Evolutionary conservation across 2,113 vertebrate genomes (phyloP).

Genomic region (Zosterops japonicus): DNA sequence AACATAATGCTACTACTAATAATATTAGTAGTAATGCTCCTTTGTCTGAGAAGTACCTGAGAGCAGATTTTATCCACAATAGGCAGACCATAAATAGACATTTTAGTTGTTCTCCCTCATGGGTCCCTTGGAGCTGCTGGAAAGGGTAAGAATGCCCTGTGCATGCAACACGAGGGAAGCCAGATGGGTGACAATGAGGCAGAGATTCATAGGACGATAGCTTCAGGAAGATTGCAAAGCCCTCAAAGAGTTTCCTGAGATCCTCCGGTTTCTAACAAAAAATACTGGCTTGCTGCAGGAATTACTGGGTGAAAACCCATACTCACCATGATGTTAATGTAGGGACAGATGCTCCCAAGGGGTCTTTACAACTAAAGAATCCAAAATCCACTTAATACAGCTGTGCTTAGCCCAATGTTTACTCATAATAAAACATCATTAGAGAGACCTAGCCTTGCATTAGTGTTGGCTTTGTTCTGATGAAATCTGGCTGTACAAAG

Average conservation of each 20-base stretch:
- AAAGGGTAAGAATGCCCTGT: not conserved
- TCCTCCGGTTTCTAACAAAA: not conserved
- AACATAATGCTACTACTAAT: not conserved
- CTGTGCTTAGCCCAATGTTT: conserved; percentile 21
- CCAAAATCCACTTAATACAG: conserved; percentile 5
- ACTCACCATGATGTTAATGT: not conserved
- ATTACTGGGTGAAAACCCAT: not conserved
- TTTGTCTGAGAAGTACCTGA: not conserved
- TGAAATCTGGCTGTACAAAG: not conserved
- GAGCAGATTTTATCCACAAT: not conserved
- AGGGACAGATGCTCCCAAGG: conserved; percentile 7
- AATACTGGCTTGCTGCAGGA: not conserved
- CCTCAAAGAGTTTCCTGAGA: not conserved
- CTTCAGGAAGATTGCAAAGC: not conserved
- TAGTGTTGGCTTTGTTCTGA: conserved; percentile 5
- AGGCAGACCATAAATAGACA: not conserved
- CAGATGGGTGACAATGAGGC: not conserved
- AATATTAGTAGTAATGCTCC: not conserved
- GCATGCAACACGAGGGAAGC: not conserved
- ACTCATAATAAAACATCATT: conserved; percentile 40
- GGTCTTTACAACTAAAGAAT: not conserved
- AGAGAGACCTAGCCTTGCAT: not conserved
- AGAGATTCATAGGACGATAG: not conserved
- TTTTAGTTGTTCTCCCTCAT: not conserved
- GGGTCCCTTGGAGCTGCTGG: not conserved